A percentile compares a stretch with the other conserved stretches of the same genome.
Conservation (phyloP, 2,797 vertebrate genomes). For the Acanthurus lineatus region DNA sequence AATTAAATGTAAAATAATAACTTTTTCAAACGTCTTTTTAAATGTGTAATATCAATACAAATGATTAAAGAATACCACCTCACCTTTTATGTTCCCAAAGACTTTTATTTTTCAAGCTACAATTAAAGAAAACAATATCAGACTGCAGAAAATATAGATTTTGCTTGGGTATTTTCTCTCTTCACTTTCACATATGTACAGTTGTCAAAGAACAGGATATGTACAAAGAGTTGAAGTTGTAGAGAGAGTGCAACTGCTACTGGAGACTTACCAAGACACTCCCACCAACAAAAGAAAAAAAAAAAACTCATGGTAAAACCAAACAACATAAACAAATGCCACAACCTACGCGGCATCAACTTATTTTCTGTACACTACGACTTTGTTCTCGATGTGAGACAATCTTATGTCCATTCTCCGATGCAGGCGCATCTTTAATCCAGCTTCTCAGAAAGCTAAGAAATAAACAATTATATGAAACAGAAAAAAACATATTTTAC, state of each 20-base stretch:
- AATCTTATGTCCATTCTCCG: slow-evolving; percentile 73
- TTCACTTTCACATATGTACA: slow-evolving; percentile 91
- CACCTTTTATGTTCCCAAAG: slow-evolving; percentile 77
- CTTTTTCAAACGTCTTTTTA: accelerated
- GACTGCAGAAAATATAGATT: slow-evolving; percentile 91
- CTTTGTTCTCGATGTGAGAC: slow-evolving; percentile 81
- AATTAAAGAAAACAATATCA: slow-evolving; percentile 89
- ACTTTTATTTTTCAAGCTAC: slow-evolving; percentile 89
- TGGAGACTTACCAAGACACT: slow-evolving; percentile 79
- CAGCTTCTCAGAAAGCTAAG: slow-evolving; percentile 77
- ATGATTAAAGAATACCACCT: slow-evolving; percentile 1
- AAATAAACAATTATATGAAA: slow-evolving; percentile 75
- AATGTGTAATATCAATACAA: not conserved
- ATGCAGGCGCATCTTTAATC: slow-evolving; percentile 62
- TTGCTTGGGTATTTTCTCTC: slow-evolving; percentile 87
- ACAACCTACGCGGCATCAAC: slow-evolving; percentile 74
- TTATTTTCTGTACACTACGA: slow-evolving; percentile 83
- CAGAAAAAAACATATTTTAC: slow-evolving; percentile 75
- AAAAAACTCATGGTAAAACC: slow-evolving; percentile 69
- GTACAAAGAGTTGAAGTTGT: slow-evolving; percentile 83
- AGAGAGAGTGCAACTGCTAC: slow-evolving; percentile 79
- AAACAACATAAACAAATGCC: slow-evolving; percentile 76
- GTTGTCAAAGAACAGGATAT: slow-evolving; percentile 86
- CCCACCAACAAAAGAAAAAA: slow-evolving; percentile 67
- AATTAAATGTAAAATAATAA: slow-evolving; percentile 15